phyloP scores from a whole-genome alignment of 2,888 invertebrate species.

The Chalcosyrphus nemorum region DNA sequence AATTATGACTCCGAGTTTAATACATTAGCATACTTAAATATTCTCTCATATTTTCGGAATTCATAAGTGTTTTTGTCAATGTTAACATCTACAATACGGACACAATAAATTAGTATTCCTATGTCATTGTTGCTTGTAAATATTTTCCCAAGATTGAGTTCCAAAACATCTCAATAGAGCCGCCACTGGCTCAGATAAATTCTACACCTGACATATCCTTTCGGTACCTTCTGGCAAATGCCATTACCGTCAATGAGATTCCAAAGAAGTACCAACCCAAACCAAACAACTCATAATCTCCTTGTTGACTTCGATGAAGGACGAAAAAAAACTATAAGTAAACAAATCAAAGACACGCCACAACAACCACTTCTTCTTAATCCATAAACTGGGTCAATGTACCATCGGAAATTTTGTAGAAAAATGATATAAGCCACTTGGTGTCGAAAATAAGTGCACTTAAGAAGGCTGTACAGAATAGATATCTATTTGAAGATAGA shows the following conservation, averaged over 20 bases:
- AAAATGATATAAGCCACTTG: conserved; percentile 30
- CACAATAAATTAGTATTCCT: no score
- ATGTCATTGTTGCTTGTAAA: no score
- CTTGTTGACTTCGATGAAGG: conserved; percentile 1
- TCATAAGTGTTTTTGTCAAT: no score
- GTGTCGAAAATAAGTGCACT: conserved; percentile 49
- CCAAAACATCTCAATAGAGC: no score
- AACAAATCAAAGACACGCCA: conserved; percentile 42
- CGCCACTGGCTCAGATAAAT: no score
- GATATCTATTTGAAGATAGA: conserved; percentile 22
- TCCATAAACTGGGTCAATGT: conserved; percentile 43
- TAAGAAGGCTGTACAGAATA: no score
- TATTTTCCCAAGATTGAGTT: no score
- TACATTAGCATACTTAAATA: no score
- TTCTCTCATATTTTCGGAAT: no score
- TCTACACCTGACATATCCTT: no score
- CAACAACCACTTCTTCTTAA: conserved; percentile 31
- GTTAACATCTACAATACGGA: no score
- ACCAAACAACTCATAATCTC: background rate
- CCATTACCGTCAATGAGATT: background rate
- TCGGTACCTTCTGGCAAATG: background rate
- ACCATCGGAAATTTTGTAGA: conserved; percentile 30
- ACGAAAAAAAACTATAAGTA: conserved; percentile 29
- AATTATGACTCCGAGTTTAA: no score
- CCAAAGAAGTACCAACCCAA: background rate